A percentile compares a stretch with the other conserved stretches of the same genome.
Evolutionary conservation across 1,140 invertebrate species (phyloP).

Genomic region (Pseudachorutes palmiensis): DNA sequence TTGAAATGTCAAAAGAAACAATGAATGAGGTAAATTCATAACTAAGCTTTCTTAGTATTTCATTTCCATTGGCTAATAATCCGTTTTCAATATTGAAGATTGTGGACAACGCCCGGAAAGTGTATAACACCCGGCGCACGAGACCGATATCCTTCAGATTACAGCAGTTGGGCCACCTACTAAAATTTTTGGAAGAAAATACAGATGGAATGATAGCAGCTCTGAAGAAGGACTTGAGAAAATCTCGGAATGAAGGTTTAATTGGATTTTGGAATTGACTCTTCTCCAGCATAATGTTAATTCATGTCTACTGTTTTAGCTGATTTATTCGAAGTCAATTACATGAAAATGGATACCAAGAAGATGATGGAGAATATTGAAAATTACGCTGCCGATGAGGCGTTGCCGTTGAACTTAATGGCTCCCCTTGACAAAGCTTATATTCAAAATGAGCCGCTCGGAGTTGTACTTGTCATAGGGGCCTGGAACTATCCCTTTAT

Average conservation of each 20-base stretch:
- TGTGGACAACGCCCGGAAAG: background rate
- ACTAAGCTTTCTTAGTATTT: too few relatives aligned
- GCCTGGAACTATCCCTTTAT: slow-evolving; percentile 29
- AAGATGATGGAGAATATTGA: slow-evolving; percentile 20
- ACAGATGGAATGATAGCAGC: slow-evolving; percentile 24
- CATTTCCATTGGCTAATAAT: too few relatives aligned
- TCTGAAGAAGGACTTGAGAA: slow-evolving; percentile 24
- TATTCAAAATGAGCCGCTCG: slow-evolving; percentile 23
- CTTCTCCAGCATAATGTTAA: background rate
- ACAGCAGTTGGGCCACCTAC: slow-evolving; percentile 19
- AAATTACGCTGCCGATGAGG: slow-evolving; percentile 7
- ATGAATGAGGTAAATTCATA: too few relatives aligned
- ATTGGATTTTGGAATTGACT: background rate
- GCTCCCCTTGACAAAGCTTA: slow-evolving; percentile 21
- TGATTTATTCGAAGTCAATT: slow-evolving; percentile 28
- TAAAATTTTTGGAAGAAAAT: slow-evolving; percentile 19
- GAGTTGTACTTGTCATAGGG: slow-evolving; percentile 21
- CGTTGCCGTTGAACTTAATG: slow-evolving; percentile 25
- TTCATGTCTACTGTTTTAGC: too few relatives aligned
- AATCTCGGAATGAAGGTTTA: slow-evolving; percentile 27
- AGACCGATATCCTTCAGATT: background rate
- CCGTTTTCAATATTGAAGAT: too few relatives aligned
- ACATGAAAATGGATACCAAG: slow-evolving; percentile 21
- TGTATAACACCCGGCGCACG: slow-evolving; percentile 10
- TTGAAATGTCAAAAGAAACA: too few relatives aligned